Base-by-base conservation (phyloP, 2,888 invertebrate species). In the Coenonympha arcania region DNA sequence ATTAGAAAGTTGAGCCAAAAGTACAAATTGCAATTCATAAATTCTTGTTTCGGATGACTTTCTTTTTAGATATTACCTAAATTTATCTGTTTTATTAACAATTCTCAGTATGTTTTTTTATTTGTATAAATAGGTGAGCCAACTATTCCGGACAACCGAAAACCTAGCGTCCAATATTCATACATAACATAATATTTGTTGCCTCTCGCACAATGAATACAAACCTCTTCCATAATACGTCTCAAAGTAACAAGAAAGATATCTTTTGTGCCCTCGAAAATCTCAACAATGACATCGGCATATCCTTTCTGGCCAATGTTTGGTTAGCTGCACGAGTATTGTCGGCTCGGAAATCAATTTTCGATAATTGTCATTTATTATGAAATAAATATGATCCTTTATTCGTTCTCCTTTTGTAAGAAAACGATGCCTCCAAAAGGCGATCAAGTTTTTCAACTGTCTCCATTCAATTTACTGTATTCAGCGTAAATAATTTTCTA, bases 231-330 rank as follows among this genome's bases (percentile, higher is more conserved):
- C 60, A 58, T 52, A 52, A 58, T 52, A 34, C 58, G 60, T 57
- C 64, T 58, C 57, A 56, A 62, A 57, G 59, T 59, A 61, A 65
- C 65, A 60, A 59, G 60, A 68, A 66, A 68, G 61, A 66, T 68
- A 65, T 65, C 69, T 71, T 74, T 73, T 69, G 62, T 61, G 50
- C 56, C 52, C 59, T 59, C 57, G 60, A 49, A 62, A 62, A 64
- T 66, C 67, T 64, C 60, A 68, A 84, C 82, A 83, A 83, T 79
- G 79, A 77, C 78, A 79, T 55, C 71, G 76, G 65, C 64, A 74
- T 83, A 77, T 78, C 81, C 84, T 81, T 87, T 87, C 71, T 87
- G 88, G 88, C 87, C 89, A 88, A 88, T 89, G 89, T 89, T 89
- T 89, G 89, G 89, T 89, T 89, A 89, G 89, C 88, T 89, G 89